Evolutionary conservation across 2,797 vertebrate genomes (phyloP).

Genomic region (Paguma larvata): DNA sequence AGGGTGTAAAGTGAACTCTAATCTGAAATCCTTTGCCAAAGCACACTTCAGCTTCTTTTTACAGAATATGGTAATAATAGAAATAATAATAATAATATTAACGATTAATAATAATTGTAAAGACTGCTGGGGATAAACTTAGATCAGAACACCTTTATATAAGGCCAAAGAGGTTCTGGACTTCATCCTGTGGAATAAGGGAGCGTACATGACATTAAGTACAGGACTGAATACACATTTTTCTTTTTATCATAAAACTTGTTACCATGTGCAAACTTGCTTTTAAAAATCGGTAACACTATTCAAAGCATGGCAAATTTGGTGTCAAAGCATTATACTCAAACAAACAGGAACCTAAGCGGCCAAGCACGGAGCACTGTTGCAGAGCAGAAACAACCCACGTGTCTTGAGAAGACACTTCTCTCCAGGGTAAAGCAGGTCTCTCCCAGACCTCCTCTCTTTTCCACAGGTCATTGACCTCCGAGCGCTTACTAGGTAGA

Average conservation of each 20-base stretch:
- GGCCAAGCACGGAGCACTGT: neutral
- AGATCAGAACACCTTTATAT: too few relatives aligned
- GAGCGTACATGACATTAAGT: accelerated
- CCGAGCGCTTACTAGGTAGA: slow-evolving; percentile 57
- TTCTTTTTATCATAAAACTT: too few relatives aligned
- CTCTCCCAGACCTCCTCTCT: slow-evolving; percentile 62
- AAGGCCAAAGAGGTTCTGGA: neutral
- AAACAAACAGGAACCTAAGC: neutral
- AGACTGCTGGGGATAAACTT: accelerated
- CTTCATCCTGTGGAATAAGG: accelerated
- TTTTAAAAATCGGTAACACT: neutral
- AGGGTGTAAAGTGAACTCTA: neutral
- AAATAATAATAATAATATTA: too few relatives aligned
- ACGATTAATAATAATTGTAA: neutral
- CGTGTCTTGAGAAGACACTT: neutral
- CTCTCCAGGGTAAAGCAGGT: slow-evolving; percentile 76
- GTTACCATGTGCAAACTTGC: neutral
- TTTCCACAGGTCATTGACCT: slow-evolving; percentile 71
- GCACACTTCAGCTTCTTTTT: neutral
- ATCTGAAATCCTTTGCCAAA: neutral
- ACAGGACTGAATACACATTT: accelerated
- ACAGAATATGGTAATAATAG: neutral
- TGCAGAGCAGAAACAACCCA: neutral
- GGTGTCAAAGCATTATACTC: neutral
- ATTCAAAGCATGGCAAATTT: neutral